phyloP scores from a whole-genome alignment of 2,888 invertebrate genomes.

The Agriotes lineatus region DNA sequence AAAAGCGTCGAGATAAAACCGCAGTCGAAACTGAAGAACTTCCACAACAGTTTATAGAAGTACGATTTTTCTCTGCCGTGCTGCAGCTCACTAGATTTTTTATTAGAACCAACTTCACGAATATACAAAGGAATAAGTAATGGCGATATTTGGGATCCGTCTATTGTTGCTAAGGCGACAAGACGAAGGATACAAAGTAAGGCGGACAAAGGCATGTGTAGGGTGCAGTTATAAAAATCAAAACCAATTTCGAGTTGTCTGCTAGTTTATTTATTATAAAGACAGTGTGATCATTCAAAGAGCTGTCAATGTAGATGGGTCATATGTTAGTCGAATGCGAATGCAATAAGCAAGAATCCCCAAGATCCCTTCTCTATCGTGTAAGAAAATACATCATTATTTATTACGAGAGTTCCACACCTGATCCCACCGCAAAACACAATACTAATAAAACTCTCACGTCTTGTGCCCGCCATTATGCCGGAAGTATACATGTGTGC shows the following conservation, averaged over 20 bases:
- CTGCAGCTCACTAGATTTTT: too few relatives aligned
- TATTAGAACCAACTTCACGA: too few relatives aligned
- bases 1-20: too few relatives aligned
- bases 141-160: neutral
- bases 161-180: slow-evolving; percentile 9
- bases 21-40: too few relatives aligned
- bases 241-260: slow-evolving; percentile 11
- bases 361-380: slow-evolving; percentile 35
- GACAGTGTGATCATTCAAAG: slow-evolving; percentile 6
- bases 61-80: too few relatives aligned
- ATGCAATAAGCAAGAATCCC: slow-evolving; percentile 33
- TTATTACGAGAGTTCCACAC: slow-evolving; percentile 44
- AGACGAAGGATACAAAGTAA: neutral
- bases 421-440: slow-evolving; percentile 49
- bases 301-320: slow-evolving; percentile 8
- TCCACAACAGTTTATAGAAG: too few relatives aligned
- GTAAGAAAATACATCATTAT: slow-evolving; percentile 46
- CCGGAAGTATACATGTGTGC: slow-evolving; percentile 49
- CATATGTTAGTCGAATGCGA: slow-evolving; percentile 27
- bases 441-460: slow-evolving; percentile 54
- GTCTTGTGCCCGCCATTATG: slow-evolving; percentile 49
- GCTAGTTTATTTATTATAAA: slow-evolving; percentile 2
- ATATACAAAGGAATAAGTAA: slow-evolving; percentile 17
- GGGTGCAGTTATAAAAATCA: slow-evolving; percentile 9
- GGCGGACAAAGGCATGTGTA: neutral